Conservation (phyloP, 2,797 vertebrate genomes). For the Chrysocyon brachyurus region DNA sequence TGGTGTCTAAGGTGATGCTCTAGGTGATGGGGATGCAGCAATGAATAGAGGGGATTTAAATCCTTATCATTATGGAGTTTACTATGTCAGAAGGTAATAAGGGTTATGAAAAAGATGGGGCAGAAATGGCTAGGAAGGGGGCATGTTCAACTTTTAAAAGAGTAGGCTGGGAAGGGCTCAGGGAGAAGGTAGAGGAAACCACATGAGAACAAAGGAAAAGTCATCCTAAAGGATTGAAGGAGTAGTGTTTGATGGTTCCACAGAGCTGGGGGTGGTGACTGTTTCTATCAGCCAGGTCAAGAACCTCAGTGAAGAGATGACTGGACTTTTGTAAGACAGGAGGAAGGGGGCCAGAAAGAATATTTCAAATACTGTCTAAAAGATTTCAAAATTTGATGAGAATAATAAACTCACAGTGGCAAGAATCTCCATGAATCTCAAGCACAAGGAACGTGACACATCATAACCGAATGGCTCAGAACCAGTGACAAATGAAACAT, state of each 20-base stretch:
- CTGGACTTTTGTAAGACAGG: not conserved
- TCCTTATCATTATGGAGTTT: not conserved
- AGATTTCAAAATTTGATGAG: not conserved
- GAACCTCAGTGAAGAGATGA: accelerated
- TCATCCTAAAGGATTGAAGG: accelerated
- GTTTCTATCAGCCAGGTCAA: too few relatives aligned
- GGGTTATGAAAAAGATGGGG: not conserved
- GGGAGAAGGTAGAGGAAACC: not conserved
- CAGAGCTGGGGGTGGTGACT: too few relatives aligned
- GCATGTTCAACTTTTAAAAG: not conserved
- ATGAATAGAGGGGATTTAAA: too few relatives aligned
- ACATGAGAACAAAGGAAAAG: accelerated
- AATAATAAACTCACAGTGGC: not conserved
- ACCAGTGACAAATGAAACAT: not conserved
- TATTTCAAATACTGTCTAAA: not conserved
- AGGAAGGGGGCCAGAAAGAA: not conserved
- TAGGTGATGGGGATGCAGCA: too few relatives aligned
- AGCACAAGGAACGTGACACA: not conserved
- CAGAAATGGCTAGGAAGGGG: not conserved
- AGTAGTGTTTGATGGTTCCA: not conserved
- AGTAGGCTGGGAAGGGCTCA: not conserved
- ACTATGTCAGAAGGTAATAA: not conserved
- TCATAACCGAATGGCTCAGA: not conserved
- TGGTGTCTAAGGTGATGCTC: too few relatives aligned
- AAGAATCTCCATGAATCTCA: not conserved